Evolutionary conservation across 2,113 vertebrate species (phyloP), one percentile per base, ranked within the genome.

Genomic region (Hippocampus barbouri): DNA sequence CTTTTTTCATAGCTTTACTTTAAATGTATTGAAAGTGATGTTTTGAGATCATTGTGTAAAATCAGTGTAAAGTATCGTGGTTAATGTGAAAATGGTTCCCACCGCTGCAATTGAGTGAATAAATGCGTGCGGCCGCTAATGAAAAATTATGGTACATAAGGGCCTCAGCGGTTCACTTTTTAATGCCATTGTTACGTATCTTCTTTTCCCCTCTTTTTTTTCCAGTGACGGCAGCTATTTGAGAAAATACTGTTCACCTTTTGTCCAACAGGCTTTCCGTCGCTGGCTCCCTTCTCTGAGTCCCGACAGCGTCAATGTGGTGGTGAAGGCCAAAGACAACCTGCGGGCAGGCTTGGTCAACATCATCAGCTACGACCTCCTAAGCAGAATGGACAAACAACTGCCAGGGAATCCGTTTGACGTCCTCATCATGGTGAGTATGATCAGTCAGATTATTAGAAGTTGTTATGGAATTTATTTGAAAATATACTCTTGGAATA

Each of bases 351-450:
- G 94, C 70, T 83, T 94, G 81, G 91, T 99, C 88, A 98, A 94
- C 89, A 95, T 99, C 18, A 73, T 96, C 91, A 99, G 96, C 89
- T 99, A 98, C 67, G 97, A 99, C 83, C 96, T 99, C 64, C 94
- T 99, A 69, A 94, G 94, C 89, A 94, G 93, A 88, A 92, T 96
- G 90, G 93, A 94, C 73, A 98, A 94, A 75, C 92, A 93, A 79
- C 87, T 93, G 56, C 60, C 43, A 0, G 88, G 90, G 75, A 88
- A 76, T n/a, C 77, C 89, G n/a, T 97, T 98, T 81, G 90, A 89
- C 78, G 94, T 99, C 61, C 91, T 99, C 80, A 98, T 99, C 83
- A 91, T 98, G 89, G 97, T 99, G 81, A 95, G 89, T 43, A 49
- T 7, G 40, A 3, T 23, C 18, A 40, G 16, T 53, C 1, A 12